Conservation (phyloP, 2,888 invertebrate genomes). For the Campoplex nolae region DNA sequence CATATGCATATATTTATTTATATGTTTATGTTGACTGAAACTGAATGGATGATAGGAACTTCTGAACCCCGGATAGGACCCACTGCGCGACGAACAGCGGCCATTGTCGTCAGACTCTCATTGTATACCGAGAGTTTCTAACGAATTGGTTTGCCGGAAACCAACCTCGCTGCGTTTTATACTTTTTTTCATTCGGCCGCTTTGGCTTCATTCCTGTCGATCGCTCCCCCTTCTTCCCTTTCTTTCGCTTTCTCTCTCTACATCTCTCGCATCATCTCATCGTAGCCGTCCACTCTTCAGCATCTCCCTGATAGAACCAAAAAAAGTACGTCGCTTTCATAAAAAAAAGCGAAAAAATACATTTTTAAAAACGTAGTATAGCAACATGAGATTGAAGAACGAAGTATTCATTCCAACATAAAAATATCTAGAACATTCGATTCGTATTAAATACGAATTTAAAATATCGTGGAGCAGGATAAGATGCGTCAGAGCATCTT, state of each 20-base stretch:
- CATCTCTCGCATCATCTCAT: constrained; percentile 13
- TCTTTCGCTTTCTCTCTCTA: constrained; percentile 24
- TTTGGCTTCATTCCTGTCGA: constrained; percentile 42
- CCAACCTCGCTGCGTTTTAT: constrained; percentile 64
- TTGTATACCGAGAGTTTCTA: constrained; percentile 77
- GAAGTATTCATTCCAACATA: neutral
- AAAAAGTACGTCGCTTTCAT: constrained; percentile 72
- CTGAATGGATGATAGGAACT: constrained; percentile 57
- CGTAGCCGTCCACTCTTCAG: constrained; percentile 20
- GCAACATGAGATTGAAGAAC: neutral
- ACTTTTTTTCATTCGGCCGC: constrained; percentile 57
- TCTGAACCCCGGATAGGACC: constrained; percentile 36
- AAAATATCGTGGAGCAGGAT: neutral
- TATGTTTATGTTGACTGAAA: constrained; percentile 10
- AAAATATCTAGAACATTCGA: neutral
- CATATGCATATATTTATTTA: neutral
- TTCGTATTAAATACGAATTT: neutral
- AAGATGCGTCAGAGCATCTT: neutral
- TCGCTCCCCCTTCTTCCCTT: neutral
- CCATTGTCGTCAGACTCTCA: constrained; percentile 78
- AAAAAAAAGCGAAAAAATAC: neutral
- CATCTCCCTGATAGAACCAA: constrained; percentile 69
- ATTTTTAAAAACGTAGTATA: neutral
- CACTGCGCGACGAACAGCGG: constrained; percentile 62
- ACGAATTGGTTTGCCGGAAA: constrained; percentile 79